These are phyloP conservation scores for Paracanthobrama guichenoti DNA, from an alignment of 2,113 vertebrate genomes.

Conservation along the genomic window DNA sequence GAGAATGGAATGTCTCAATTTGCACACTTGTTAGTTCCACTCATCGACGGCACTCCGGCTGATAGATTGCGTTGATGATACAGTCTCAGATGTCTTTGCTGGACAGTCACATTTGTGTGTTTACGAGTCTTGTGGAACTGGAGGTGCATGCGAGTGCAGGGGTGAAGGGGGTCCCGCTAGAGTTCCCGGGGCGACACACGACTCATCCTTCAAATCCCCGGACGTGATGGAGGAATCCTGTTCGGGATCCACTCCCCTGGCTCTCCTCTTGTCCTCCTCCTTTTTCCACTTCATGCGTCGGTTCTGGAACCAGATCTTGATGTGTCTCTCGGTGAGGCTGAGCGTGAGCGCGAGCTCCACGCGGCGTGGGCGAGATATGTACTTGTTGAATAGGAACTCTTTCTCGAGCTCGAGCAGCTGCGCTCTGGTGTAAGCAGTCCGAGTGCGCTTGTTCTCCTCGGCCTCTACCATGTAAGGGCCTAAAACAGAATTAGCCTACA, in stretches of 20 bases:
- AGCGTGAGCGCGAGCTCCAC: slow-evolving; percentile 94
- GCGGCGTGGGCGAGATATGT: slow-evolving; percentile 92
- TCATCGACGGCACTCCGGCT: neutral
- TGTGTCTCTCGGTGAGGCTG: slow-evolving; percentile 95
- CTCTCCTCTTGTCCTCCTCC: slow-evolving; percentile 91
- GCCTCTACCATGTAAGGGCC: slow-evolving; percentile 84
- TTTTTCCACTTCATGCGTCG: slow-evolving; percentile 98
- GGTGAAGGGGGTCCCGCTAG: slow-evolving; percentile 74
- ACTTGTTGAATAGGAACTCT: slow-evolving; percentile 97
- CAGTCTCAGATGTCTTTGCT: neutral
- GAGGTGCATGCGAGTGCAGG: slow-evolving; percentile 58
- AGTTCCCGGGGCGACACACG: slow-evolving; percentile 64
- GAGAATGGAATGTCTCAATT: neutral
- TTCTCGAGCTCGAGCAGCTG: slow-evolving; percentile 97
- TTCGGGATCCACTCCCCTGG: slow-evolving; percentile 78
- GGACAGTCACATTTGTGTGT: neutral
- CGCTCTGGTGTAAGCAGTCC: slow-evolving; percentile 93
- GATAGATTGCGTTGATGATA: neutral
- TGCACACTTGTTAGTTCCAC: neutral
- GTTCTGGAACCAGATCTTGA: slow-evolving; percentile 98
- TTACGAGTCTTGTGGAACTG: slow-evolving; percentile 62
- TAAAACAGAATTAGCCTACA: slow-evolving; percentile 43
- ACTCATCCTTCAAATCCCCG: slow-evolving; percentile 80
- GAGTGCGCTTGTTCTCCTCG: slow-evolving; percentile 93
- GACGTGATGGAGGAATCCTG: slow-evolving; percentile 92